phyloP scores from a whole-genome alignment of 2,888 invertebrate species.

The Chalcosyrphus nemorum region DNA sequence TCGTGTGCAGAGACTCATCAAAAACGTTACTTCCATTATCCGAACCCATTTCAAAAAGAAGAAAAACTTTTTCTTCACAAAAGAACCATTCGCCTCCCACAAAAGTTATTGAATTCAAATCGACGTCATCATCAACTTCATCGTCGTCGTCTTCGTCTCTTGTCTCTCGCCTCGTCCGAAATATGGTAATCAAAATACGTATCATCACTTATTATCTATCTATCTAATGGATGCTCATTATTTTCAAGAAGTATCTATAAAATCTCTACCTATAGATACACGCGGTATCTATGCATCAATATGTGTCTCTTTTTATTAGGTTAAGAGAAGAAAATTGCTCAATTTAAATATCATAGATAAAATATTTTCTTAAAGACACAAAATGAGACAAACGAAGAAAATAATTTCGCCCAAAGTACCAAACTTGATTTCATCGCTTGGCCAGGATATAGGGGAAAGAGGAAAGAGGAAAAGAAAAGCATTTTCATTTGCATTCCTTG shows the following conservation, averaged over 20 bases:
- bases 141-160: conserved; percentile 36
- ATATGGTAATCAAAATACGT: conserved; percentile 40
- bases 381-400: background rate
- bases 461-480: background rate
- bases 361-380: conserved; percentile 11
- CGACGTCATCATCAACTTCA: conserved; percentile 17
- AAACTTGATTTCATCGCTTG: conserved; percentile 14
- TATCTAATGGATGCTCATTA: conserved; percentile 38
- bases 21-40: conserved; percentile 50
- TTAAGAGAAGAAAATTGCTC: background rate
- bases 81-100: too few species aligned
- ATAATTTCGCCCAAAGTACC: background rate
- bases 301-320: background rate
- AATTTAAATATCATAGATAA: conserved; percentile 1
- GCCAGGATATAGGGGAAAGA: background rate
- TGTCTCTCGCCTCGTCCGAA: too few species aligned
- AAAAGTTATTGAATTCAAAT: conserved; percentile 62
- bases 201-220: background rate
- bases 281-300: background rate
- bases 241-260: background rate
- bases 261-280: background rate
- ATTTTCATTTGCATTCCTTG: conserved; percentile 13
- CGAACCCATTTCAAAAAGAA: conserved; percentile 43
- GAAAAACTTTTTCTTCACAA: background rate
- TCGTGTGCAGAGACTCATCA: background rate